Evolutionary conservation across 2,888 invertebrate genomes (phyloP).

Genomic region (Glyphotaelius pellucidus): DNA sequence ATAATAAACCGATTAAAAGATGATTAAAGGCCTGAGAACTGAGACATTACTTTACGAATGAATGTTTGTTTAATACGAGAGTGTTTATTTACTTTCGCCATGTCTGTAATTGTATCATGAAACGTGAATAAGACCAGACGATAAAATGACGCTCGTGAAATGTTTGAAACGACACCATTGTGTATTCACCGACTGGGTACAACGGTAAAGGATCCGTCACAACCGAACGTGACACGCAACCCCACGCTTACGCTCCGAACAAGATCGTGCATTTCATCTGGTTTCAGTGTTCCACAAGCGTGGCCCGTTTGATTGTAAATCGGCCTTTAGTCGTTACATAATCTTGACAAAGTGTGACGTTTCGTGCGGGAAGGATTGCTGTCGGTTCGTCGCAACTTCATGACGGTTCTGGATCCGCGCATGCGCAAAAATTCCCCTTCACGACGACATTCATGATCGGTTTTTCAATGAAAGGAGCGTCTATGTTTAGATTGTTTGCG

Average conservation of each 20-base stretch:
- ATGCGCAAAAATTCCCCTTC: background rate
- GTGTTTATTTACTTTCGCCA: background rate
- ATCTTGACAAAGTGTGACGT: constrained; percentile 24
- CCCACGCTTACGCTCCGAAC: background rate
- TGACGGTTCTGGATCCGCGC: background rate
- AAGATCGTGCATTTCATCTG: background rate
- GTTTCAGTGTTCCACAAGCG: background rate
- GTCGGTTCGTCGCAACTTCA: background rate
- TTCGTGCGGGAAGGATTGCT: background rate
- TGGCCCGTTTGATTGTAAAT: background rate
- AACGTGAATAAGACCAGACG: constrained; percentile 1
- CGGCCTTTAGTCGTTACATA: constrained; percentile 46
- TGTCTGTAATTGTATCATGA: background rate
- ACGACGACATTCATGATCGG: constrained; percentile 15
- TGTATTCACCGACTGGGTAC: background rate
- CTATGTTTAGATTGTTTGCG: constrained; percentile 25
- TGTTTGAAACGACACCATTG: constrained; percentile 43
- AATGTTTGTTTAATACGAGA: background rate
- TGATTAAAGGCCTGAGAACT: background rate
- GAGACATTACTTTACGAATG: background rate
- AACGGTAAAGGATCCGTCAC: background rate
- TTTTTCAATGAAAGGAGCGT: constrained; percentile 26
- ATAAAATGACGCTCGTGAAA: constrained; percentile 48
- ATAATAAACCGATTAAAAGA: background rate
- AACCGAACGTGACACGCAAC: background rate